Conservation (phyloP, 1,140 invertebrate genomes). For the Cephus cinctus region DNA sequence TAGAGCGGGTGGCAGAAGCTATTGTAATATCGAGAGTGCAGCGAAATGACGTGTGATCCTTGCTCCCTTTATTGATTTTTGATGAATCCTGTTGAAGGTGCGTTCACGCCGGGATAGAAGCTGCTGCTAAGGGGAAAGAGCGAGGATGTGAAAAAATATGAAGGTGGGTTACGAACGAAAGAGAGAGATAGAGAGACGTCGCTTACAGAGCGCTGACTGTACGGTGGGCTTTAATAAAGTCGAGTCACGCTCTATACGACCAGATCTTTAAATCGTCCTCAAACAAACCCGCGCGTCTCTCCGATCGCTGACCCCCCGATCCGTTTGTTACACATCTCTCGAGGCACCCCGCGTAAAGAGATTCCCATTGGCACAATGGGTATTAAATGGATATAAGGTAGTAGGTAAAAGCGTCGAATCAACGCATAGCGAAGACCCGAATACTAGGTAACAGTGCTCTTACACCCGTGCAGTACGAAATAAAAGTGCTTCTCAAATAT, state of each 20-base stretch:
- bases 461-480: too few species aligned
- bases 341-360: too few species aligned
- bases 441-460: too few species aligned
- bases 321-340: conserved; percentile 37
- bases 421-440: conserved; percentile 2
- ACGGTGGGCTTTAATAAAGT: conserved; percentile 36
- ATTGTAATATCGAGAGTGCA: too few species aligned
- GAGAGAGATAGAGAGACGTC: conserved; percentile 13
- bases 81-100: too few species aligned
- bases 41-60: too few species aligned
- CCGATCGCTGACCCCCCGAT: conserved; percentile 36
- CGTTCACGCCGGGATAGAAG: too few species aligned
- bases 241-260: conserved; percentile 37
- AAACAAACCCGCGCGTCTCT: conserved; percentile 26
- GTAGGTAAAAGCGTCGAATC: conserved; percentile 25
- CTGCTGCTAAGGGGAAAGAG: too few species aligned
- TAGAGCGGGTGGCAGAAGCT: too few species aligned
- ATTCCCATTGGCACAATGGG: conserved; percentile 21
- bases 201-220: conserved; percentile 16
- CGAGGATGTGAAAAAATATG: not conserved
- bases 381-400: conserved; percentile 29
- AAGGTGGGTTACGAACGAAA: conserved; percentile 9
- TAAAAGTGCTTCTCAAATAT: conserved; percentile 41
- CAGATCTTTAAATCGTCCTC: conserved; percentile 41
- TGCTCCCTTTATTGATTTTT: conserved; percentile 16